Base-by-base conservation (phyloP, 2,888 invertebrate species). In the Labia minor region DNA sequence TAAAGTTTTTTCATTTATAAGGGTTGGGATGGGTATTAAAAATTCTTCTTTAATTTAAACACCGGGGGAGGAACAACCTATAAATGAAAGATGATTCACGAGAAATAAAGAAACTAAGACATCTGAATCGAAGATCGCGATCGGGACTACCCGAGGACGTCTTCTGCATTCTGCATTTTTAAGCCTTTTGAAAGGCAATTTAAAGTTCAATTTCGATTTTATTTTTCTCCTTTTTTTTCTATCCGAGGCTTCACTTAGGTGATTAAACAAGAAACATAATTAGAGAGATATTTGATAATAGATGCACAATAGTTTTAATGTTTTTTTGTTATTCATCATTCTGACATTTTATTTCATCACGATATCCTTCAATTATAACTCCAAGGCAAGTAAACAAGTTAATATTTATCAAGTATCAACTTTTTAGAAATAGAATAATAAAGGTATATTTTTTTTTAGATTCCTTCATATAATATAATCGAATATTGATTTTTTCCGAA, bases 1-100 rank as follows among this genome's bases (percentile, higher is more conserved):
- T 75, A 76, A n/a, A 64, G 66, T 16, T 8, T 20, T 21, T 20
- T 26, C 19, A 33, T 66, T 61, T 67, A 19, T 21, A 20, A 16
- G 62, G 26, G 68, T n/a, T 16, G 69, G 69, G 68, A 20, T 37
- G 68, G 67, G 68, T 63, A 61, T 64, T 65, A 33, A 66, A 61
- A 64, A 64, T 65, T 67, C 37, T 14, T 49, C n/a, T 49, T 26
- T 49, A 49, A 49, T 49, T 49, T 49, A 2, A n/a, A n/a, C n/a
- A 16, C 49, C 49, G 3, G 49, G 49, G 49, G 49, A 16, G 4
- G 49, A 49, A 49, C 49, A 49, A n/a, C 49, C 6, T 11, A n/a
- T 3, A n/a, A 49, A 49, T n/a, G 49, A 49, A 26, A 26, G 26
- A 26, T 26, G 26, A 26, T 8, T 26, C 26, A 26, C 26, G 4